These are phyloP conservation scores for Polyergus mexicanus DNA, from an alignment of 1,140 invertebrate genomes.

Conservation along the genomic window DNA sequence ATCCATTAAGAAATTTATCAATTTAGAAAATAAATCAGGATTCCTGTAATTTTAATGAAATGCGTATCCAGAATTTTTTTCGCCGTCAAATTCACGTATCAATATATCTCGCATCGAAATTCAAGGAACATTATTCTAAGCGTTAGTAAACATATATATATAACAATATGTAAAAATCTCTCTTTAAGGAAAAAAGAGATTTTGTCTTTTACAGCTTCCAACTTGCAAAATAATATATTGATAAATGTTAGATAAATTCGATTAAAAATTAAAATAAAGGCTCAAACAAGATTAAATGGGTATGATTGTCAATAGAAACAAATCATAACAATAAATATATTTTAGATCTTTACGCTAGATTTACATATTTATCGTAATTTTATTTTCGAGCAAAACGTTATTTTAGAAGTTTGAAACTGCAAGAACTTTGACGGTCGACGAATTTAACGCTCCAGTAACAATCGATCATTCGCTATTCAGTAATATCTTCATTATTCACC, in stretches of 20 bases:
- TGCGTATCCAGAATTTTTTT: not conserved
- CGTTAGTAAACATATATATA: not conserved
- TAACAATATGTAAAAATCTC: constrained; percentile 38
- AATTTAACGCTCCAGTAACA: constrained; percentile 43
- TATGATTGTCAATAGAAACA: not conserved
- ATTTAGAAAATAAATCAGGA: constrained; percentile 11
- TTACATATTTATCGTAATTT: not conserved
- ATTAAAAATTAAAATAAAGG: not conserved
- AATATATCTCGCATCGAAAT: constrained; percentile 36
- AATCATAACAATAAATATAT: not conserved
- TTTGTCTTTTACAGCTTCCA: constrained; percentile 23
- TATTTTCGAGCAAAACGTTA: not conserved
- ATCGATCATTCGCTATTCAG: constrained; percentile 12
- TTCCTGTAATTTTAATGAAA: not conserved
- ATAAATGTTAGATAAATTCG: not conserved
- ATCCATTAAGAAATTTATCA: not conserved
- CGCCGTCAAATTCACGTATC: constrained; percentile 40
- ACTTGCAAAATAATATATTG: constrained; percentile 14
- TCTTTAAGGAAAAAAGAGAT: not conserved
- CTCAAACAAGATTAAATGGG: not conserved
- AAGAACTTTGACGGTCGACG: constrained; percentile 40
- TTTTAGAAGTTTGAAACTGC: constrained; percentile 22
- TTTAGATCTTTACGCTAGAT: not conserved
- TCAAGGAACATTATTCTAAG: constrained; percentile 52
- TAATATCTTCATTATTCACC: constrained; percentile 18